Evolutionary conservation across 2,888 invertebrate species (phyloP).

Genomic region (Pterostichus madidus): DNA sequence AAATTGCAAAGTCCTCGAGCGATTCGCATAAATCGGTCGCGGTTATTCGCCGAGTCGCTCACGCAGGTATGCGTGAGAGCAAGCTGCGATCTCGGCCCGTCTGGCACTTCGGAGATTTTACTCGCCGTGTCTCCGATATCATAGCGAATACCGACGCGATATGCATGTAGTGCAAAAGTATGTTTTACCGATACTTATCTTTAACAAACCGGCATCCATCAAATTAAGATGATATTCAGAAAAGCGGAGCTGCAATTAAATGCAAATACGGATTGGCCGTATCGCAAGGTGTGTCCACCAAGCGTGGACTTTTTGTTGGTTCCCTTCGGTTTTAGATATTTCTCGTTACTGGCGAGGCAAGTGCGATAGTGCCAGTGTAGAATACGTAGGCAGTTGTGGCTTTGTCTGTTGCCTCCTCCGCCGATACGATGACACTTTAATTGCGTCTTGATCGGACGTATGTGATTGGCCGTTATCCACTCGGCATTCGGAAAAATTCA

Average conservation of each 20-base stretch:
- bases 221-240: conserved; percentile 72
- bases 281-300: conserved; percentile 21
- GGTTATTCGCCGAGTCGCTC: conserved; percentile 36
- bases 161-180: conserved; percentile 70
- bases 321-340: conserved; percentile 42
- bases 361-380: background rate
- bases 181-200: conserved; percentile 69
- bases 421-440: conserved; percentile 57
- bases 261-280: conserved; percentile 54
- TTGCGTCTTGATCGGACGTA: conserved; percentile 49
- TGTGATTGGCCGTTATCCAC: background rate
- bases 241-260: conserved; percentile 69
- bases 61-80: conserved; percentile 51
- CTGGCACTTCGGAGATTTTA: background rate
- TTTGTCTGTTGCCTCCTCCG: conserved; percentile 5
- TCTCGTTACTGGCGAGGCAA: conserved; percentile 17
- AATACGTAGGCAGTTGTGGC: conserved; percentile 31
- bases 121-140: conserved; percentile 30
- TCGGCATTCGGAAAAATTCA: conserved; percentile 53
- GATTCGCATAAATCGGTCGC: conserved; percentile 48
- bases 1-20: conserved; percentile 60
- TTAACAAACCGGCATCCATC: conserved; percentile 71
- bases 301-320: background rate
- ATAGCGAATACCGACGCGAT: conserved; percentile 67
- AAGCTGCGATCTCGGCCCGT: background rate